These are phyloP conservation scores for Panagrolaimus sp. DNA, from an alignment of 1,140 invertebrate genomes.

Conservation along the genomic window DNA sequence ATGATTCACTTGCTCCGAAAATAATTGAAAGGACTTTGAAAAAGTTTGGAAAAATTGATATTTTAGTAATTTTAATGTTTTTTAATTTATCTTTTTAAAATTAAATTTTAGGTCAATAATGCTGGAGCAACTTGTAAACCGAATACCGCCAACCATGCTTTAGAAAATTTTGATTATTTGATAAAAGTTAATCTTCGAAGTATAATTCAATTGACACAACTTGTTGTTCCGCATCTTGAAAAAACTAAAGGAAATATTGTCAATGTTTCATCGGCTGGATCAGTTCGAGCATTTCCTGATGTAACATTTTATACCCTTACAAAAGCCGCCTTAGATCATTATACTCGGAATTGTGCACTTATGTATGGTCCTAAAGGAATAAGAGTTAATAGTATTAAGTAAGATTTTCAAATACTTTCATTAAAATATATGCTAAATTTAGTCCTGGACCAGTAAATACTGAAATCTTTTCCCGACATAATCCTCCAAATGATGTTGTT, in stretches of 20 bases:
- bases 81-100: neutral
- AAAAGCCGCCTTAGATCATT: conserved; percentile 25
- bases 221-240: conserved; percentile 9
- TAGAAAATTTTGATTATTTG: conserved; percentile 27
- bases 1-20: neutral
- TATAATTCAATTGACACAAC: conserved; percentile 22
- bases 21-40: conserved; percentile 55
- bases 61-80: conserved; percentile 67
- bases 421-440: no score
- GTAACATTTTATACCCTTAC: conserved; percentile 18
- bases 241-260: conserved; percentile 25
- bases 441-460: no score
- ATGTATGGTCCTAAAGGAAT: conserved; percentile 24
- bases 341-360: conserved; percentile 10
- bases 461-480: no score
- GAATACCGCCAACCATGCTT: conserved; percentile 8
- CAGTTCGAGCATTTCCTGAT: neutral
- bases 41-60: conserved; percentile 78
- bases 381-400: conserved; percentile 21
- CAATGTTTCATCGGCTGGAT: conserved; percentile 18
- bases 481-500: no score
- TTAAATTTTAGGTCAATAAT: conserved; percentile 20
- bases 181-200: conserved; percentile 26
- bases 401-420: conserved; percentile 7
- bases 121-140: conserved; percentile 18